A percentile compares a stretch with the other conserved stretches of the same genome.
Evolutionary conservation across 2,797 vertebrate genomes (phyloP).

Genomic region (Acanthopagrus latus): DNA sequence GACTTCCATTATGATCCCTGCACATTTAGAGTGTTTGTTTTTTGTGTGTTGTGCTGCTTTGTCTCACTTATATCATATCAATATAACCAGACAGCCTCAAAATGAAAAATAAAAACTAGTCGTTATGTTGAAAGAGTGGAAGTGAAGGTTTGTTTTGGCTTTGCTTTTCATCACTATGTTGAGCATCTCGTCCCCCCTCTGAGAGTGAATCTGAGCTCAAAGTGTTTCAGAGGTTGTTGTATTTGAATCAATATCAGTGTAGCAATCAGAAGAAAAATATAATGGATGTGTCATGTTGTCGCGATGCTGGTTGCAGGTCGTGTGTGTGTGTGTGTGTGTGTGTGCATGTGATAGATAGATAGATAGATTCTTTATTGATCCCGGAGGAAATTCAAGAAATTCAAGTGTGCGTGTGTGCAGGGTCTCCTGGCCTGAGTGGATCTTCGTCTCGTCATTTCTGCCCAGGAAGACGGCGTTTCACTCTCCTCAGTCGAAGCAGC

Average conservation of each 20-base stretch:
- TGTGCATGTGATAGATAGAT: background rate
- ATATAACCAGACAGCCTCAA: no score
- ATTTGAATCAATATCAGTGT: conserved; percentile 14
- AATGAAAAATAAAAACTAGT: no score
- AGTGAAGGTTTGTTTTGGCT: no score
- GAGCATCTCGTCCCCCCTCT: no score
- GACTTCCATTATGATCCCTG: no score
- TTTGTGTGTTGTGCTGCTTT: no score
- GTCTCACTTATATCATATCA: no score
- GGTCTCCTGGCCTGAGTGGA: background rate
- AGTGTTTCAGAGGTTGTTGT: background rate
- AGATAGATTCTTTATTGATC: no score
- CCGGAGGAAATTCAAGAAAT: no score
- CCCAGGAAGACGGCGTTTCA: background rate
- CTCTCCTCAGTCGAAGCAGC: conserved; percentile 11
- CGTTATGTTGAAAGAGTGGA: no score
- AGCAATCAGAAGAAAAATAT: background rate
- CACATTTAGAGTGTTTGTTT: no score
- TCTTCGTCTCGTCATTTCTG: conserved; percentile 28
- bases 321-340: conserved; percentile 1
- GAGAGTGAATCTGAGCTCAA: background rate
- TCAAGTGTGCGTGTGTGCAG: conserved; percentile 9
- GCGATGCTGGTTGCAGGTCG: background rate
- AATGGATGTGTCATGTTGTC: background rate
- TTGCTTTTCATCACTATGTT: no score